Base-by-base conservation (phyloP, 2,797 vertebrate genomes). In the Triplophysa yarkandensis region DNA sequence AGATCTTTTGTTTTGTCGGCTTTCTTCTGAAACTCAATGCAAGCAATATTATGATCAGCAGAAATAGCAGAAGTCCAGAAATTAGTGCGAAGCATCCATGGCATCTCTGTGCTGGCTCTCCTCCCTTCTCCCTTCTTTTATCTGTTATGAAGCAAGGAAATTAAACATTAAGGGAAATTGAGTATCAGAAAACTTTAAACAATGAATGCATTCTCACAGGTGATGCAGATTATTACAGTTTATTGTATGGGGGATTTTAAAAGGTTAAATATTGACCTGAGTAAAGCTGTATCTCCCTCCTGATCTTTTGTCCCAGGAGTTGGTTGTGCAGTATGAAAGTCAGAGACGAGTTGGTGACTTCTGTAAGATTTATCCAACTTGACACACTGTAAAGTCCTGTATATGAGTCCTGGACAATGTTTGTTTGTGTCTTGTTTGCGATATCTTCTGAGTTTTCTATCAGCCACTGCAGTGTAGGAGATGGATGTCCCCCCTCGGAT, bases 401-500 rank as follows among this genome's bases (percentile, higher is more conserved):
- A 6, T 66, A 21, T 27, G 63, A 27, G 50, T 85, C 80, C 67
- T 68, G 21, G 9, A 16, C 27, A 16, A 82, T 1, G 13, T 55
- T 1, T 2, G 77, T 83, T 19, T 74, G 30, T 17, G 79, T 81
- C 23, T 36, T 25, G 25, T 80, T 81, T 25, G 83, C 80, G 62
- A 85, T 4, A 14, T 85, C 81, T 19, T 28, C 39, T 1, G 36
- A 50, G 2, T 69, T 73, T 30, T 65, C 78, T 52, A 76, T 61
- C 32, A 82, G 72, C 85, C 84, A 87, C 58, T 79, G 74, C 50
- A 87, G 61, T 7, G 71, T 63, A 16, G 84, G 77, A 16, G 62
- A 23, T 17, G 85, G 84, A 68, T 74, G 84, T 2, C 84, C 85
- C 1, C 83, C 84, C 7, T 74, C 61, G 36, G 85, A 84, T 0